Base-by-base conservation (phyloP, 2,113 vertebrate species). In the Corythaeola cristata region DNA sequence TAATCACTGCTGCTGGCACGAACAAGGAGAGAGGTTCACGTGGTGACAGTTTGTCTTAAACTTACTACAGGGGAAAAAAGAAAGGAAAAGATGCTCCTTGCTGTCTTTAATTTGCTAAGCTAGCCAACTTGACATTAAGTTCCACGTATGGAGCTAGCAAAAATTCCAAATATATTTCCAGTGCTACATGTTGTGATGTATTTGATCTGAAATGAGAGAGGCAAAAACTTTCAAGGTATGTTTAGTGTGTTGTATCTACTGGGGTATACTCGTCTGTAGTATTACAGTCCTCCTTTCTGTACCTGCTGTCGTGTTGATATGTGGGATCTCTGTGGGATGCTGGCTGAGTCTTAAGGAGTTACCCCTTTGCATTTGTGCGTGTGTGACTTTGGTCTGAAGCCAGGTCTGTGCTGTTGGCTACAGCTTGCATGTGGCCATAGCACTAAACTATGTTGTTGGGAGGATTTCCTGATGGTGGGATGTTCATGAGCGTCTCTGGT, bases 301-400 rank as follows among this genome's bases (percentile, higher is more conserved):
- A 21, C 16, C 1, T 20, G 58, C 52, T 44, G 32, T 41, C 0
- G 4, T 26, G 21, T 50, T 60, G 14, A 4, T 12, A 2, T 3
- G 2, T 15, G 18, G 44, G 15, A 10, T 52, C 28, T 50, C 28
- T 28, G 62, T 19, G 79, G 45, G 50, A 15, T n/a, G 30, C 27
- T 56, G 26, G 6, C 33, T 6, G 17, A 63, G 9, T 33, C 53
- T 53, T 23, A 11, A 2, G 1, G 37, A 50, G 39, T 28, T n/a
- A 8, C 22, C n/a, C 16, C 60, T 45, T 37, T 16, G 71, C 44
- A 24, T 23, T 53, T 37, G 37, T 27, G 15, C 15, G 11, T 2
- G 0, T 1, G 5, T 15, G 26, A 5, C 27, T 11, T 39, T 3
- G 30, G 11, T n/a, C 37, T 53, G 64, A 49, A 77, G 28, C 11